Evolutionary conservation across 2,113 vertebrate species (phyloP).

Genomic region (Zosterops hypoxanthus): DNA sequence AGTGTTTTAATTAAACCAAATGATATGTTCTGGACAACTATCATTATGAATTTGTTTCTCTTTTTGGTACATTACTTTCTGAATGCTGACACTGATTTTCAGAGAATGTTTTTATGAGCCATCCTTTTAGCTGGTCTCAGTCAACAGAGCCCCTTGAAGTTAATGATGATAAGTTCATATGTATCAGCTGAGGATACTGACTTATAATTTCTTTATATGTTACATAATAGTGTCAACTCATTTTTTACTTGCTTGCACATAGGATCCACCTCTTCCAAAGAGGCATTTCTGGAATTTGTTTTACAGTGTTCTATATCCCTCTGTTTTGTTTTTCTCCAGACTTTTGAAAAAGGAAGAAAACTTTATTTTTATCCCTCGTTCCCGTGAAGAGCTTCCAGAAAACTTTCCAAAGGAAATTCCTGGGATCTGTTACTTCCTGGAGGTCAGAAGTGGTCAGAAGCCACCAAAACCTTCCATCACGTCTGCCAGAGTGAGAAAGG

Average conservation of each 20-base stretch:
- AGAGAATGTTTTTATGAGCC: neutral
- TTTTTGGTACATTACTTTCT: neutral
- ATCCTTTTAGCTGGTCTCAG: neutral
- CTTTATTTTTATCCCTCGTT: conserved; percentile 93
- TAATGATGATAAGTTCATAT: neutral
- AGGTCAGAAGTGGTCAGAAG: conserved; percentile 89
- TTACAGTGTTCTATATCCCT: neutral
- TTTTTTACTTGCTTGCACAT: neutral
- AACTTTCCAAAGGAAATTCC: conserved; percentile 99
- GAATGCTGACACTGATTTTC: neutral
- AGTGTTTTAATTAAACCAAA: neutral
- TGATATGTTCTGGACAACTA: neutral
- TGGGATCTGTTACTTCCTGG: conserved; percentile 97
- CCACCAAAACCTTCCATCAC: conserved; percentile 83
- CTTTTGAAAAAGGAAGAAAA: conserved; percentile 92
- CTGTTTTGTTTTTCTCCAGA: conserved; percentile 66
- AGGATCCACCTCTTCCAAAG: neutral
- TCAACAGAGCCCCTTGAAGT: neutral
- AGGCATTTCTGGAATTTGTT: neutral
- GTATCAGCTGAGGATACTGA: neutral
- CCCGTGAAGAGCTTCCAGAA: conserved; percentile 95
- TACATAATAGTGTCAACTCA: fast-evolving
- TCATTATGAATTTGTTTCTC: neutral
- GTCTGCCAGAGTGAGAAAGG: conserved; percentile 90
- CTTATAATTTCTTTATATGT: neutral